Conservation (phyloP, 2,888 invertebrate genomes). For the Drosophila mimica region DNA sequence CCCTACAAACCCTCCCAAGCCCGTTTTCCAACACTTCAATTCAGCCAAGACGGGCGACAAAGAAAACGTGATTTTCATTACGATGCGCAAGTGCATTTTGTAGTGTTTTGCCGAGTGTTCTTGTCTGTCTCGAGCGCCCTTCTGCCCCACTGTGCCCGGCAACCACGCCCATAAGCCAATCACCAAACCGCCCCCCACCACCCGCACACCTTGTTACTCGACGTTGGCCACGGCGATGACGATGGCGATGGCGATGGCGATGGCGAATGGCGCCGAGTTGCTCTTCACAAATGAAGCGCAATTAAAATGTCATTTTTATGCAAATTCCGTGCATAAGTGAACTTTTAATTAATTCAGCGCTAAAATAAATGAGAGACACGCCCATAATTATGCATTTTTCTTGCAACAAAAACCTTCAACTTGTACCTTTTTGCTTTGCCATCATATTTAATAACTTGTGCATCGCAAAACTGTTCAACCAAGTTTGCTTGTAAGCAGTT, state of each 20-base stretch:
- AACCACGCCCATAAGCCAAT: not conserved
- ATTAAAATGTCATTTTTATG: conserved; percentile 81
- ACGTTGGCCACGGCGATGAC: conserved; percentile 13
- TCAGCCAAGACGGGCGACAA: conserved; percentile 12
- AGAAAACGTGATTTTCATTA: conserved; percentile 77
- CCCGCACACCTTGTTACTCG: conserved; percentile 11
- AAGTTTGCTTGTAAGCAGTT: conserved; percentile 23
- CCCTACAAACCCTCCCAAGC: not conserved
- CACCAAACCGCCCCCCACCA: not conserved
- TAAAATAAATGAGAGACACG: conserved; percentile 73
- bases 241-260: conserved; percentile 19
- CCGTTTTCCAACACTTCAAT: not conserved
- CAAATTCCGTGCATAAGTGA: conserved; percentile 81
- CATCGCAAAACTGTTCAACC: conserved; percentile 21
- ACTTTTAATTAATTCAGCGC: conserved; percentile 80
- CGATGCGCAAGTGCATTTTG: conserved; percentile 68
- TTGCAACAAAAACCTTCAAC: conserved; percentile 27
- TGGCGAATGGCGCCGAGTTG: conserved; percentile 26
- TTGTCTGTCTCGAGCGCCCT: conserved; percentile 72
- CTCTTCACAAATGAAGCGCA: conserved; percentile 79
- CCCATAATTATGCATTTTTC: conserved; percentile 70
- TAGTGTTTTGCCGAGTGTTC: conserved; percentile 67
- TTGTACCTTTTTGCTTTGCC: conserved; percentile 43
- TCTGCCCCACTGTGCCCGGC: conserved; percentile 11
- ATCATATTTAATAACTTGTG: conserved; percentile 13